These are phyloP conservation scores for Pristionchus mayeri DNA, from an alignment of 2,888 invertebrate species.

Conservation along the genomic window DNA sequence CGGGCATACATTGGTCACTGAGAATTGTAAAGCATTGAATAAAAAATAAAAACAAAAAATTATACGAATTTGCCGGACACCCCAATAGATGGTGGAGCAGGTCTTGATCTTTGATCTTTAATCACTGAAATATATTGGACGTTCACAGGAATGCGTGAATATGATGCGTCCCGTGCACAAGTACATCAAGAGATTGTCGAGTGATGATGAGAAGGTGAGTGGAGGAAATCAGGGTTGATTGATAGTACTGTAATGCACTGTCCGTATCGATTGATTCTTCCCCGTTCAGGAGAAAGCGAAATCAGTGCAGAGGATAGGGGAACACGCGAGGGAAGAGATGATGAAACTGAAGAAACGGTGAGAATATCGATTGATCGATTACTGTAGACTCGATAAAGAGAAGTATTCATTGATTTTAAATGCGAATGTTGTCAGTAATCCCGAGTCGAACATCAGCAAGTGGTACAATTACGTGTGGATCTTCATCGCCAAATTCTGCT, in stretches of 20 bases:
- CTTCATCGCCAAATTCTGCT: slow-evolving; percentile 70
- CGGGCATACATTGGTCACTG: too few relatives aligned
- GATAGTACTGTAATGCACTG: neutral
- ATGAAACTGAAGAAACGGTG: slow-evolving; percentile 54
- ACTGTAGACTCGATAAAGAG: neutral
- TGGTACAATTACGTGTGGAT: slow-evolving; percentile 72
- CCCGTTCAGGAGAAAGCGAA: slow-evolving; percentile 54
- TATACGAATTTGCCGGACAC: too few relatives aligned
- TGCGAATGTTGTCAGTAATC: slow-evolving; percentile 53
- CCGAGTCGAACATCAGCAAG: slow-evolving; percentile 60
- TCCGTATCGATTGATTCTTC: neutral
- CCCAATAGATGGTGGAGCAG: too few relatives aligned
- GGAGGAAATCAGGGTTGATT: neutral
- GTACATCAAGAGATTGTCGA: slow-evolving; percentile 66
- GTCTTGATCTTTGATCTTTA: too few relatives aligned
- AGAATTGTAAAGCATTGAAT: too few relatives aligned
- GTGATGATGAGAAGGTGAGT: slow-evolving; percentile 53
- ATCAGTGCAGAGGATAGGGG: slow-evolving; percentile 67
- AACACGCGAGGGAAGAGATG: slow-evolving; percentile 63
- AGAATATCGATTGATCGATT: slow-evolving; percentile 5
- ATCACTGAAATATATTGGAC: too few relatives aligned
- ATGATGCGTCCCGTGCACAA: slow-evolving; percentile 70
- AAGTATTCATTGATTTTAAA: neutral
- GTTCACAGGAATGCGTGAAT: slow-evolving; percentile 65
- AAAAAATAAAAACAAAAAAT: too few relatives aligned